phyloP scores from a whole-genome alignment of 2,888 invertebrate genomes.

The Capitulum mitella region DNA sequence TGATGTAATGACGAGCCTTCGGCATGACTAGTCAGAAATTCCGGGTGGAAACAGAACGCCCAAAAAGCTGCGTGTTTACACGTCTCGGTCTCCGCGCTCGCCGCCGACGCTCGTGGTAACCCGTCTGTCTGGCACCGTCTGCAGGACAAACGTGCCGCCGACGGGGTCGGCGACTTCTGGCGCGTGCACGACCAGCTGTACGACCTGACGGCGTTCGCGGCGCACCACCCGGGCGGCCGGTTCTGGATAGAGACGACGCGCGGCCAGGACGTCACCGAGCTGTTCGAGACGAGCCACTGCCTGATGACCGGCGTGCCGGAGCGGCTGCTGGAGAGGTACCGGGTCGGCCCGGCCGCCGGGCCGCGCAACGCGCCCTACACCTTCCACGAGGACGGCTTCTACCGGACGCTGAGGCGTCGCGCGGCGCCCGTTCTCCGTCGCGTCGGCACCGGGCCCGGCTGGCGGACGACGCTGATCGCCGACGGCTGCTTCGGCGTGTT shows the following conservation, averaged over 20 bases:
- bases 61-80: not conserved
- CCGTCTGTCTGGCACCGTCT: not conserved
- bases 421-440: slow-evolving; percentile 26
- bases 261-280: slow-evolving; percentile 73
- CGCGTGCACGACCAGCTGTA: slow-evolving; percentile 68
- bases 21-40: too few species aligned
- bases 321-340: slow-evolving; percentile 57
- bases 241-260: slow-evolving; percentile 58
- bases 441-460: not conserved
- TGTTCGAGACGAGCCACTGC: slow-evolving; percentile 63
- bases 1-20: too few species aligned
- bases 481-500: not conserved
- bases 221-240: slow-evolving; percentile 75
- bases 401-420: slow-evolving; percentile 55
- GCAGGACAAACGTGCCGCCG: slow-evolving; percentile 48
- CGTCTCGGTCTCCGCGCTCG: not conserved
- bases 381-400: slow-evolving; percentile 66
- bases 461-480: not conserved
- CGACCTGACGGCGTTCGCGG: slow-evolving; percentile 69
- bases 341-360: slow-evolving; percentile 54
- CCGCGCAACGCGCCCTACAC: slow-evolving; percentile 64
- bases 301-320: slow-evolving; percentile 51
- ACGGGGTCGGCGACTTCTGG: slow-evolving; percentile 71
- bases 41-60: not conserved
- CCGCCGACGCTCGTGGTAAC: not conserved